Evolutionary conservation across 2,113 vertebrate genomes (phyloP), one percentile per base, ranked within the genome.

Genomic region (Chauna torquata): DNA sequence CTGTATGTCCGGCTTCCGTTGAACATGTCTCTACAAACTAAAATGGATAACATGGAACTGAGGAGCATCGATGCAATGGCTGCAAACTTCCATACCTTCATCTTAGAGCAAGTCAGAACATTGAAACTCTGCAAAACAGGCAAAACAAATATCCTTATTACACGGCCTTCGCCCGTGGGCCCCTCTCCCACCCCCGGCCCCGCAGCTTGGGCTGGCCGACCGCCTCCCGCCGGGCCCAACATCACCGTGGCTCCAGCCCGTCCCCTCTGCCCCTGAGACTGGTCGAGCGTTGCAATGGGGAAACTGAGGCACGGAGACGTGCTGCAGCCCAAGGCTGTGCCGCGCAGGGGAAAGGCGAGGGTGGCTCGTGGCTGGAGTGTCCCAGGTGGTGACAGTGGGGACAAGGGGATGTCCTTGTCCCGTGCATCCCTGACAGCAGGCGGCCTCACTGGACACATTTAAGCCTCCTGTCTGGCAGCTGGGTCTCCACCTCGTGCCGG

Each of bases 81-180:
- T 98, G 98, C 98, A 97, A 97, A 97, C 98, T 99, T 99, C 99
- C 99, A 99, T 99, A 99, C 98, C 99, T 99, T 99, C 99, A 99
- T 99, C 98, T 99, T 99, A 99, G 98, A 98, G 98, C 95, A 93
- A 98, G 97, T 98, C 98, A 98, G 98, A 98, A 98, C 99, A 99
- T 99, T 98, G 99, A 98, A 97, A 98, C 97, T 98, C 99, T 99
- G 98, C 64, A 88, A 98, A 96, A 97, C 77, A 98, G 92, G 95
- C 96, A 95, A 95, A 88, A 97, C 80, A 94, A 91, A 96, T 15
- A 96, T 86, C 72, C 90, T 95, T 64, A 72, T 79, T 91, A 81
- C 0, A 0, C 0, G 1, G 27, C 79, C 82, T 81, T 4, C 11
- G 4, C 50, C 57, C 32, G 0, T 2, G 7, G 25, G 4, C 17